Evolutionary conservation across 2,888 invertebrate genomes (phyloP).

Genomic region (Acleris laterana): DNA sequence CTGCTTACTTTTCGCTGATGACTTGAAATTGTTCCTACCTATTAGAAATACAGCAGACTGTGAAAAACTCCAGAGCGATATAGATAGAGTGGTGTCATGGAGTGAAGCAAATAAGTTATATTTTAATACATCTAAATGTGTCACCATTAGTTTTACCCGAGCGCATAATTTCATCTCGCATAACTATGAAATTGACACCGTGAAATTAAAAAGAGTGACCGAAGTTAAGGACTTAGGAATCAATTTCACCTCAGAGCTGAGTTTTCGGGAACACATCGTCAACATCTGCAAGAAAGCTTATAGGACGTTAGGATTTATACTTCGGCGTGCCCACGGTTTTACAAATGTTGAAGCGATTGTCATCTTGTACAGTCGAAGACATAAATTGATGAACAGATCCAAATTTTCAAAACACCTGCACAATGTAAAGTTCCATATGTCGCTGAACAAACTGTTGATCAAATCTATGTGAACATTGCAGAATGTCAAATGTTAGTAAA

Average conservation of each 20-base stretch:
- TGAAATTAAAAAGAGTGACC: background rate
- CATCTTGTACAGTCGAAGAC: no score
- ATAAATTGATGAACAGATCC: no score
- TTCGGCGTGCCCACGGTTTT: background rate
- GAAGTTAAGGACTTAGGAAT: background rate
- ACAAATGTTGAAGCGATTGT: background rate
- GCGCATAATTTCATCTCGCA: background rate
- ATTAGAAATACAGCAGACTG: background rate
- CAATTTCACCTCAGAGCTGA: background rate
- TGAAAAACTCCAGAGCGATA: background rate
- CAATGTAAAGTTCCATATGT: no score
- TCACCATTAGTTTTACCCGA: background rate
- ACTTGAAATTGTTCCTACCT: background rate
- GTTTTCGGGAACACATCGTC: slow-evolving; percentile 1
- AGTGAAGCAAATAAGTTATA: background rate
- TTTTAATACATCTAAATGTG: background rate
- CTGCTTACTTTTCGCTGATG: background rate
- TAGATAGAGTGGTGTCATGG: slow-evolving; percentile 1
- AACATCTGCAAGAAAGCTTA: background rate
- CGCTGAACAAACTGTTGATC: no score
- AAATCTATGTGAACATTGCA: no score
- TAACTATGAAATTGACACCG: background rate
- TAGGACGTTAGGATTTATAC: slow-evolving; percentile 1
- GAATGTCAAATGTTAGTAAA: no score
- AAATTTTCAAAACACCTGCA: no score